Evolutionary conservation across 2,888 invertebrate genomes (phyloP), one percentile per base, ranked within the genome.

Genomic region (Syrphus vitripennis): DNA sequence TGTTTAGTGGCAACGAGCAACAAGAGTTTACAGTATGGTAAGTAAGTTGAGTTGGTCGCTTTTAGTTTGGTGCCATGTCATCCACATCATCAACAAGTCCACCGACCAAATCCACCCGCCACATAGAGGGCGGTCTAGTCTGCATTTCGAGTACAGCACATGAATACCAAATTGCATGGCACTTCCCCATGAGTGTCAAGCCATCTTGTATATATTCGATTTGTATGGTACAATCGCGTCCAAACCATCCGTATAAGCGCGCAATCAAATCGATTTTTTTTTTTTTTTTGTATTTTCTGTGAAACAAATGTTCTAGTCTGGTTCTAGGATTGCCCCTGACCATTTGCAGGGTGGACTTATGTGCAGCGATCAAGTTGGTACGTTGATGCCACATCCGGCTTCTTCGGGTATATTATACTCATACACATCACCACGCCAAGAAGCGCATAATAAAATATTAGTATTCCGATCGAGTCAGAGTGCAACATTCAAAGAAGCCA

Each of bases 221-320:
- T n/a, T n/a, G n/a, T n/a, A n/a, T n/a, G n/a, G n/a, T 19, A 53
- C 7, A 26, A 50, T n/a, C n/a, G n/a, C n/a, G n/a, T n/a, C n/a
- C 1, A 9, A n/a, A 14, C 14, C 6, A 14, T 34, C 12, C 14
- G 24, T 50, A 24, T 26, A 21, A 59, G n/a, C 34, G 14, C 69
- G 67, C 81, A 65, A 57, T 77, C 82, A 65, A 86, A 77, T 86
- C 86, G 82, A 86, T 83, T 83, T 74, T 37, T 53, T 50, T 69
- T 71, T n/a, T n/a, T n/a, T n/a, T n/a, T n/a, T n/a, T n/a, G n/a
- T n/a, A n/a, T n/a, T n/a, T 69, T 69, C 69, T 74, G 72, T 86
- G 82, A 74, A 77, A 82, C 82, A 86, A 86, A 82, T 86, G 86
- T 86, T 86, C 82, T 86, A 74, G 81, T 82, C 82, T 86, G 77